A percentile compares a stretch with the other conserved stretches of the same genome.
These are phyloP conservation scores for Periophthalmodon schlosseri DNA, from an alignment of 2,113 vertebrate species.

Conservation along the genomic window DNA sequence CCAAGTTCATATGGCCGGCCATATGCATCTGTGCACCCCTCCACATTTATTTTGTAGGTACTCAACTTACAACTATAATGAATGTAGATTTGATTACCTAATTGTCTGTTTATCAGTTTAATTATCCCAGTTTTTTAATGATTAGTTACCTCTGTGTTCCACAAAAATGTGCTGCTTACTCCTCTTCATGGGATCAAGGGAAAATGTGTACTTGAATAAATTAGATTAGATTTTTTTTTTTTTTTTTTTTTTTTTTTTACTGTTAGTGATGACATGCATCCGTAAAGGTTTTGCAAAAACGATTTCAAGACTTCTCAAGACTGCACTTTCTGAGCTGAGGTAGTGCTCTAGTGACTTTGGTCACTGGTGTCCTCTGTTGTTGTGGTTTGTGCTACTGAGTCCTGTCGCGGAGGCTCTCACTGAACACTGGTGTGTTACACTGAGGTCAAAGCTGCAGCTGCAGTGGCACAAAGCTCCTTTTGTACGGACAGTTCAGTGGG, in stretches of 20 bases:
- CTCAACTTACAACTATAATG: background rate
- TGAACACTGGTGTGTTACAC: background rate
- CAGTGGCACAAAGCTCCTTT: constrained; percentile 44
- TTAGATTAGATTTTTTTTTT: too few relatives aligned
- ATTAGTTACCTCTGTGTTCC: background rate
- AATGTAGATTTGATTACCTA: constrained; percentile 4
- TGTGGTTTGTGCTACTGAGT: background rate
- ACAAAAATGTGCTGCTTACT: background rate
- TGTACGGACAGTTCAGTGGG: constrained; percentile 26
- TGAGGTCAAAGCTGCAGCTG: constrained; percentile 33
- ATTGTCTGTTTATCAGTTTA: background rate
- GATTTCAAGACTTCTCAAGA: background rate
- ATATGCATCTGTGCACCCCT: constrained; percentile 10
- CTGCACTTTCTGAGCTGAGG: constrained; percentile 17
- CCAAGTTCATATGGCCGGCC: constrained; percentile 33
- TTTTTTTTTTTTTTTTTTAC: too few relatives aligned
- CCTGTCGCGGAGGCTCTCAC: constrained; percentile 12
- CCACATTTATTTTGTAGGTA: constrained; percentile 20
- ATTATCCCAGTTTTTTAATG: background rate
- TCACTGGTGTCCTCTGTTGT: background rate
- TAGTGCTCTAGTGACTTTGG: background rate
- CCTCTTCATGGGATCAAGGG: background rate
- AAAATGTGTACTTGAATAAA: background rate
- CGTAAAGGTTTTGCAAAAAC: background rate
- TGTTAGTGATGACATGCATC: background rate